Conservation (phyloP, 2,797 vertebrate species). For the Pampus argenteus region DNA sequence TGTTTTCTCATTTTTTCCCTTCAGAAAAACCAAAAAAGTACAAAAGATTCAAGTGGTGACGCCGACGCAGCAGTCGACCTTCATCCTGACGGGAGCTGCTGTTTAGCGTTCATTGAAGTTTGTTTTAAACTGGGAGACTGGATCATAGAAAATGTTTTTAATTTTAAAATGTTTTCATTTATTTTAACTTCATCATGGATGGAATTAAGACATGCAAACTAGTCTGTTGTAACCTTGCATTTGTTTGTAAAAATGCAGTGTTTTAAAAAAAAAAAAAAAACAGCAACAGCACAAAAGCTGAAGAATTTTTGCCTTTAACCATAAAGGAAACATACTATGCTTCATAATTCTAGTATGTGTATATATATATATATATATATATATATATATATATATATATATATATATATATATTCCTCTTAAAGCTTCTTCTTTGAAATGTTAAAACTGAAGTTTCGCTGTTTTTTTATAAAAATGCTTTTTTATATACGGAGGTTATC, state of each 20-base stretch:
- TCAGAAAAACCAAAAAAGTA: constrained; percentile 21
- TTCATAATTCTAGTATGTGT: no score
- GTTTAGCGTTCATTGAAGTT: background rate
- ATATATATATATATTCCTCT: no score
- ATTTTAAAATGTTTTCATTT: background rate
- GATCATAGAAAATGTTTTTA: constrained; percentile 1
- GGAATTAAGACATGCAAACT: background rate
- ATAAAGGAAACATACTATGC: no score
- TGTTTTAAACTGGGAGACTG: background rate
- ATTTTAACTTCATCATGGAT: background rate
- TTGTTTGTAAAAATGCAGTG: background rate
- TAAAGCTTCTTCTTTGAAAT: background rate
- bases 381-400: no score
- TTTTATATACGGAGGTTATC: background rate
- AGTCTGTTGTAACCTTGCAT: background rate
- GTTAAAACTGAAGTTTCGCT: background rate
- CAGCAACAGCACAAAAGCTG: no score
- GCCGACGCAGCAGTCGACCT: background rate
- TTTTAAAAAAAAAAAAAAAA: no score
- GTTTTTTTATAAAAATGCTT: constrained; percentile 20
- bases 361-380: no score
- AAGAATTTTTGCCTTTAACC: background rate
- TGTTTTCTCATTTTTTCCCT: background rate
- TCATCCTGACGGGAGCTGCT: background rate
- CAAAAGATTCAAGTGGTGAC: constrained; percentile 31